phyloP scores from a whole-genome alignment of 2,888 invertebrate genomes.

The Lasioglossum oenotherae region DNA sequence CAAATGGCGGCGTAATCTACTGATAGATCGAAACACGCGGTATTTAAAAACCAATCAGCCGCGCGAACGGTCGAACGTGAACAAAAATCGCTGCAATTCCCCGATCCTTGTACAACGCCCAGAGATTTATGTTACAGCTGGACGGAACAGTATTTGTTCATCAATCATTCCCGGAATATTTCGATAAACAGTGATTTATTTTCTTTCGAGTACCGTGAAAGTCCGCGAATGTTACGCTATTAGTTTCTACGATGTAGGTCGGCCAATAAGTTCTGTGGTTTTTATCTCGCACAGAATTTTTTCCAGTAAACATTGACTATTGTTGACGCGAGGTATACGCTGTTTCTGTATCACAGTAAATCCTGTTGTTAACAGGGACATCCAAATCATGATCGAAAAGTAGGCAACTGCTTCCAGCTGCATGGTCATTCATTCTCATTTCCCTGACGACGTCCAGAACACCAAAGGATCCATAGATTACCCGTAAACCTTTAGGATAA shows the following conservation, averaged over 20 bases:
- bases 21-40: background rate
- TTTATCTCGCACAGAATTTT: background rate
- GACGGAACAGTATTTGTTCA: conserved; percentile 2
- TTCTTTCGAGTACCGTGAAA: background rate
- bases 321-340: background rate
- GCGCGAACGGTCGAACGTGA: background rate
- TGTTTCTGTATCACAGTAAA: background rate
- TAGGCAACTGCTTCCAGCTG: background rate
- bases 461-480: background rate
- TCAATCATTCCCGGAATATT: background rate
- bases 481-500: conserved; percentile 5
- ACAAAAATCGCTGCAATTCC: background rate
- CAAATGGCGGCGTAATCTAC: background rate
- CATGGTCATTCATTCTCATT: background rate
- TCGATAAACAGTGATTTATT: conserved; percentile 8
- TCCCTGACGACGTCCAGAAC: background rate
- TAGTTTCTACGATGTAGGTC: background rate
- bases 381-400: background rate
- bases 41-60: conserved; percentile 30
- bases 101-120: background rate
- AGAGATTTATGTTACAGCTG: background rate
- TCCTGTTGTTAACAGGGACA: background rate
- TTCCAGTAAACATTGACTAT: background rate
- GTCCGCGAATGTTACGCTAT: background rate
- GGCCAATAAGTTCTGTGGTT: background rate